Conservation (phyloP, 2,113 vertebrate genomes). For the Orcinus orca region DNA sequence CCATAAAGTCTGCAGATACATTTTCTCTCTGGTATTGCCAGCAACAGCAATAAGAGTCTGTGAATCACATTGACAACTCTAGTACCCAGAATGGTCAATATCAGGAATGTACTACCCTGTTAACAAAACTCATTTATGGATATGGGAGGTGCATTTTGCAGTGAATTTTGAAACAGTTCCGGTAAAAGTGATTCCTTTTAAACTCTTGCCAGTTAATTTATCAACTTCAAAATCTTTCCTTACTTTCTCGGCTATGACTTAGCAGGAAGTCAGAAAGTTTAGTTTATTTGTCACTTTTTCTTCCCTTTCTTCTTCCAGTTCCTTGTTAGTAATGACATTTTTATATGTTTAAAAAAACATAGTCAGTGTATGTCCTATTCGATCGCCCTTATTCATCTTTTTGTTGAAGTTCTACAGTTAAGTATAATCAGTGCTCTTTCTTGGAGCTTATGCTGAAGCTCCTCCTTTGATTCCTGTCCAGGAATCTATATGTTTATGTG, state of each 20-base stretch:
- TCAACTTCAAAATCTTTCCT: background rate
- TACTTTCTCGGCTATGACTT: background rate
- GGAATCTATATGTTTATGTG: background rate
- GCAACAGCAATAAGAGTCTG: background rate
- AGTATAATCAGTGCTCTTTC: background rate
- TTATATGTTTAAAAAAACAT: background rate
- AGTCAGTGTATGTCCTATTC: background rate
- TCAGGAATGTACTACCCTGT: background rate
- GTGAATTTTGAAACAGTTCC: background rate
- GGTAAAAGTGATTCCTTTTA: background rate
- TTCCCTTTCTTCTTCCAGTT: background rate
- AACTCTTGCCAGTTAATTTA: background rate
- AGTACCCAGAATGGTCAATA: background rate
- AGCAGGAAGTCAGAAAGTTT: background rate
- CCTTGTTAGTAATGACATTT: background rate
- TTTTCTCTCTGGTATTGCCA: background rate
- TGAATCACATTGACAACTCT: background rate
- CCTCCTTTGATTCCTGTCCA: background rate
- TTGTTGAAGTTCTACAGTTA: background rate
- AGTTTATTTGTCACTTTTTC: background rate
- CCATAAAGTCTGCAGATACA: background rate
- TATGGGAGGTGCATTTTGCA: background rate
- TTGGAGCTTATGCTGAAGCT: background rate
- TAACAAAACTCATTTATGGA: background rate
- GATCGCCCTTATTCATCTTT: background rate